Conservation (phyloP, 1,140 invertebrate species). For the Globodera ellingtonae region DNA sequence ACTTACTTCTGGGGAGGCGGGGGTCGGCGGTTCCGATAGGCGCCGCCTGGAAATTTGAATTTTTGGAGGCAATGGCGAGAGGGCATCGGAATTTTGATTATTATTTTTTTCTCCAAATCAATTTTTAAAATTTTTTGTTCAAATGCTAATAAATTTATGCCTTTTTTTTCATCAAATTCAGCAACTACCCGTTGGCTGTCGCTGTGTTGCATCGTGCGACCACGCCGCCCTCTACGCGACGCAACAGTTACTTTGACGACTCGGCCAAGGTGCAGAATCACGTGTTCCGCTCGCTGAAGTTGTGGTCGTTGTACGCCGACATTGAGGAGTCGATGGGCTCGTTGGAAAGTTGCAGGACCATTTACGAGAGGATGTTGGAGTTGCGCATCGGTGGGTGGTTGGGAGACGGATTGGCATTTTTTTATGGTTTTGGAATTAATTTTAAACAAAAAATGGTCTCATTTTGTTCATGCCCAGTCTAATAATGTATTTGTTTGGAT, state of each 20-base stretch:
- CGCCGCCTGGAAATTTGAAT: no score
- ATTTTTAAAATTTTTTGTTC: no score
- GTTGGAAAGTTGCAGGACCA: conserved; percentile 94
- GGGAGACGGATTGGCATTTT: no score
- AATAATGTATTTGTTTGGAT: background rate
- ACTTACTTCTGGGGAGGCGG: no score
- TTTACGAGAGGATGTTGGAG: conserved; percentile 97
- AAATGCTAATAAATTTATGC: no score
- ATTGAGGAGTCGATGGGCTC: conserved; percentile 97
- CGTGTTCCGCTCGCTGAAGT: conserved; percentile 91
- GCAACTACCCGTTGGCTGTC: conserved; percentile 76
- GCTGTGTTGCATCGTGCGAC: conserved; percentile 90
- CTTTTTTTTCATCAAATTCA: conserved; percentile 12
- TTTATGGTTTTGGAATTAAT: no score
- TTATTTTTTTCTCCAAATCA: no score
- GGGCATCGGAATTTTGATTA: no score
- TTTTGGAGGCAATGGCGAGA: no score
- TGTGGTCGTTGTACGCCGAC: conserved; percentile 99
- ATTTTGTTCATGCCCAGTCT: background rate
- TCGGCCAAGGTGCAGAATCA: conserved; percentile 93
- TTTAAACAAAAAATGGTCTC: no score
- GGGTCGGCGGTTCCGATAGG: no score
- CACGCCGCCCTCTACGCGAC: conserved; percentile 81
- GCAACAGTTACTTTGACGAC: conserved; percentile 89
- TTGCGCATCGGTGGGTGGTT: conserved; percentile 75